Evolutionary conservation across 2,888 invertebrate genomes (phyloP).

Genomic region (Trichopria drosophilae): DNA sequence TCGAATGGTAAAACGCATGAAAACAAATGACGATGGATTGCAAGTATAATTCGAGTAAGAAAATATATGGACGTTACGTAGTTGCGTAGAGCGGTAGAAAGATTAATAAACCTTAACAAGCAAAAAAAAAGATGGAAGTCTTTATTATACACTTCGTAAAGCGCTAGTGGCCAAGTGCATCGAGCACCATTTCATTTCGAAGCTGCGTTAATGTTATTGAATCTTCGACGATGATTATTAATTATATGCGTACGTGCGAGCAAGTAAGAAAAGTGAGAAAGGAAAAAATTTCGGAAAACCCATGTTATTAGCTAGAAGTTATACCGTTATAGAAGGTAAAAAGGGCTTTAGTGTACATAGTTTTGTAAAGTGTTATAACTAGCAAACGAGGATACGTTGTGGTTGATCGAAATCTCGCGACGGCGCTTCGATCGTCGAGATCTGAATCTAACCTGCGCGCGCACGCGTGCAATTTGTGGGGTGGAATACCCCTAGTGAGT

Average conservation of each 20-base stretch:
- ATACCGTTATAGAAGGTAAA: conserved; percentile 48
- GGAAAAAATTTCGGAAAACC: conserved; percentile 26
- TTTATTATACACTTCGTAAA: conserved; percentile 44
- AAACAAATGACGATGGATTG: conserved; percentile 2
- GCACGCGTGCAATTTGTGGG: conserved; percentile 21
- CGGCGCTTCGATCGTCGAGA: conserved; percentile 38
- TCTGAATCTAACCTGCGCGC: conserved; percentile 20
- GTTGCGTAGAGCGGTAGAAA: conserved; percentile 42
- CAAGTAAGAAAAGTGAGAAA: conserved; percentile 28
- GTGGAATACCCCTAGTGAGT: no score
- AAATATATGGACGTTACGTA: conserved; percentile 47
- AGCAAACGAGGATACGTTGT: conserved; percentile 41
- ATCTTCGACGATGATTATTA: conserved; percentile 38
- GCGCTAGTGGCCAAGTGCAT: conserved; percentile 43
- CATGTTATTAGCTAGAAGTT: conserved; percentile 45
- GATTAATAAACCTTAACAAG: conserved; percentile 28
- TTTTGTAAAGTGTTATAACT: conserved; percentile 58
- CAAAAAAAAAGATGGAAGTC: conserved; percentile 32
- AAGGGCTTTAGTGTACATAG: conserved; percentile 58
- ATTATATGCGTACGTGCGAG: conserved; percentile 26
- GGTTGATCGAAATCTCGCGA: conserved; percentile 38
- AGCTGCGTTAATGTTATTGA: conserved; percentile 44
- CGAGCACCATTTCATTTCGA: conserved; percentile 41
- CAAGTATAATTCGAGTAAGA: conserved; percentile 18
- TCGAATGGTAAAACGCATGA: no score